These are phyloP conservation scores for Microtus ochrogaster DNA, from an alignment of 2,113 vertebrate genomes.

Conservation along the genomic window DNA sequence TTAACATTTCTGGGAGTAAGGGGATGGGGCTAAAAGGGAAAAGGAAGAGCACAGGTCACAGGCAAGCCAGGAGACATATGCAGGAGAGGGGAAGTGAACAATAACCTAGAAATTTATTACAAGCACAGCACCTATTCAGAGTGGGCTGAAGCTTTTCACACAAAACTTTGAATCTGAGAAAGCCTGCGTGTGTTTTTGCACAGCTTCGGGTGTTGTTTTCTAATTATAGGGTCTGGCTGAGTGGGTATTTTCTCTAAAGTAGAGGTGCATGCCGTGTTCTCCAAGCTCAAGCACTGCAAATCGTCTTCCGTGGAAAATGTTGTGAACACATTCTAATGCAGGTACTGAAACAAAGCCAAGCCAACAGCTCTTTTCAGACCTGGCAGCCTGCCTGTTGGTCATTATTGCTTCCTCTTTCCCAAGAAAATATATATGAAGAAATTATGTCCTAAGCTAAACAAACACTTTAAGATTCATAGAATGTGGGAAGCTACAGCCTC, in stretches of 20 bases:
- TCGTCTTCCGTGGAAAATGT: slow-evolving; percentile 40
- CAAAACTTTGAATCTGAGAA: slow-evolving; percentile 46
- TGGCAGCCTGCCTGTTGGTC: neutral
- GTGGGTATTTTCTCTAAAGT: slow-evolving; percentile 25
- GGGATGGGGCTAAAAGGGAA: too few relatives aligned
- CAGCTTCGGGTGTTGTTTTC: slow-evolving; percentile 44
- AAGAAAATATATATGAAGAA: slow-evolving; percentile 32
- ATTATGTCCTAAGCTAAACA: neutral
- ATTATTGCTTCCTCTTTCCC: slow-evolving; percentile 23
- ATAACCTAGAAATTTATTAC: neutral
- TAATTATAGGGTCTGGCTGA: slow-evolving; percentile 25
- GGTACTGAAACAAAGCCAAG: slow-evolving; percentile 39
- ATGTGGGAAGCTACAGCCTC: neutral
- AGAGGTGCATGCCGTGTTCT: neutral
- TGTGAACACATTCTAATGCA: slow-evolving; percentile 48
- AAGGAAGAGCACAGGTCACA: neutral
- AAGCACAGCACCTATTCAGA: neutral
- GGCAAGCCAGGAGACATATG: neutral
- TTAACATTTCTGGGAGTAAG: neutral
- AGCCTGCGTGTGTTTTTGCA: slow-evolving; percentile 1
- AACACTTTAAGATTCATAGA: neutral
- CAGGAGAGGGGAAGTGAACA: neutral
- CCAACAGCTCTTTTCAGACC: slow-evolving; percentile 13
- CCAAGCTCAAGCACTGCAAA: slow-evolving; percentile 35
- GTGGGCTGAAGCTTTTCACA: slow-evolving; percentile 47